Base-by-base conservation (phyloP, 1,140 invertebrate species). In the Portunus trituberculatus region DNA sequence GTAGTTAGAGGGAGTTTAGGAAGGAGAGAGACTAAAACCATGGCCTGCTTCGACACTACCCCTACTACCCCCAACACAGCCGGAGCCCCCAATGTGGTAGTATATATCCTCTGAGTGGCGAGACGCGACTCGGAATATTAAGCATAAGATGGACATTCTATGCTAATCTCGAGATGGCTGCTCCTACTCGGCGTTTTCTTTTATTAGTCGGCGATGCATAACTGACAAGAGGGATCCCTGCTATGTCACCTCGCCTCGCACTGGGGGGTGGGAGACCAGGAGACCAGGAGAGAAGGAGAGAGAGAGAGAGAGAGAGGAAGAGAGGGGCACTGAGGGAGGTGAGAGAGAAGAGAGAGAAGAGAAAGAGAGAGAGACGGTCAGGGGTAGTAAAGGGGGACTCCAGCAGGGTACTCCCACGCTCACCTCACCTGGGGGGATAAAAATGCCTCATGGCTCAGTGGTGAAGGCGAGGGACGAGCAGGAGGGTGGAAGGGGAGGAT, bases 121-220 rank as follows among this genome's bases (percentile, higher is more conserved):
- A 76, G 67, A 76, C 67, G 67, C 67, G 67, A 76, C 67, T 12
- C 25, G 67, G 67, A 76, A 76, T 76, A 76, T 76, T 76, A 76
- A 76, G 67, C 67, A 76, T 76, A n/a, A 76, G 67, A 76, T 76
- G 67, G 67, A 76, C 67, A 76, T 76, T 76, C 67, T 76, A 76
- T 76, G 67, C 67, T 76, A 76, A 76, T 76, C 67, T n/a, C 67
- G 67, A 76, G 67, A 76, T 76, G 67, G 20, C 67, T 25, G 67
- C 67, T 76, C 67, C 67, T 25, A 76, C 67, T 76, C 67, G 67
- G 67, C 67, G 67, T 76, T 76, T 76, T 76, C 67, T 76, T 76
- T 76, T 76, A 76, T 76, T 76, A 76, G 67, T 76, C 20, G 67
- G 67, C 67, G 67, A 76, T 76, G 32, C 39, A 28, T n/a, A 48